Evolutionary conservation across 2,113 vertebrate species (phyloP).

Genomic region (Odocoileus hemionus): DNA sequence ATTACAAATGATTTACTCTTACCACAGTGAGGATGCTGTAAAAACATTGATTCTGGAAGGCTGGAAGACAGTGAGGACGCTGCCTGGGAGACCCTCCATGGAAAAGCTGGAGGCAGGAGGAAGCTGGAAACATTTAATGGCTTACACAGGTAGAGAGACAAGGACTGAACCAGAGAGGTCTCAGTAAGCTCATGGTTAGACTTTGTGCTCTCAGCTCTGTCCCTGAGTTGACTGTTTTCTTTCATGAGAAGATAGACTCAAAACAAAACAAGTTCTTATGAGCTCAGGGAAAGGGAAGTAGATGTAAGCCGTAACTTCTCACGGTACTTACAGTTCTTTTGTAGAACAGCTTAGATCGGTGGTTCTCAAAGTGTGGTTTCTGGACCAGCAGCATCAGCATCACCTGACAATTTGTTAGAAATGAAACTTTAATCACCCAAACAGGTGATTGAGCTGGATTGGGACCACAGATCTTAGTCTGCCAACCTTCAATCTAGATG

Average conservation of each 20-base stretch:
- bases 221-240: background rate
- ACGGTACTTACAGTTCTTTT: background rate
- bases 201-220: background rate
- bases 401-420: background rate
- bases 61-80: rapidly evolving
- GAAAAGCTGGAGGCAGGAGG: background rate
- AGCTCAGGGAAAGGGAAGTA: background rate
- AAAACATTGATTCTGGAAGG: background rate
- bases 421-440: background rate
- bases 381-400: background rate
- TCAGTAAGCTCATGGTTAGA: background rate
- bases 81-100: rapidly evolving
- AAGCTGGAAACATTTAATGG: background rate
- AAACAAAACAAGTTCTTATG: background rate
- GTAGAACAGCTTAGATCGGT: background rate
- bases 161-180: background rate
- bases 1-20: background rate
- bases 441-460: background rate
- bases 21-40: background rate
- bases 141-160: background rate
- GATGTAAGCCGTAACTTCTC: background rate
- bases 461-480: background rate
- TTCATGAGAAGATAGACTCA: background rate
- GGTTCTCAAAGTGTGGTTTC: background rate
- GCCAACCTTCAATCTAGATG: background rate